phyloP scores from a whole-genome alignment of 2,888 invertebrate genomes.

The Malacosoma neustria region DNA sequence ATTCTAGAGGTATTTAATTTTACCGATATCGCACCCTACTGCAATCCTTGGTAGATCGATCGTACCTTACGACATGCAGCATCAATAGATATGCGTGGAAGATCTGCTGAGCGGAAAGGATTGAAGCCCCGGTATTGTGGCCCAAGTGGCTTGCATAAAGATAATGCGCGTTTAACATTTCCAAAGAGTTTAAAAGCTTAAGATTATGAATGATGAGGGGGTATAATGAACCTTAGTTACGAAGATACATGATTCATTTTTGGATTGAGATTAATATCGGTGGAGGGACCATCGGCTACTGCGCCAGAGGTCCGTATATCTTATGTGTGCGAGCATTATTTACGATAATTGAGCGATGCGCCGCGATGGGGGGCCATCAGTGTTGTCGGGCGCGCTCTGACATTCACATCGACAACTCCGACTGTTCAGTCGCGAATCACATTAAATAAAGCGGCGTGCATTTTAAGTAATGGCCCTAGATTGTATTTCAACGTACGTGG shows the following conservation, averaged over 20 bases:
- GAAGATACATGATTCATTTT: conserved; percentile 30
- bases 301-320: conserved; percentile 65
- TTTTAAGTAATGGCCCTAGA: conserved; percentile 74
- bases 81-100: conserved; percentile 62
- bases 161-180: conserved; percentile 66
- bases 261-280: conserved; percentile 24
- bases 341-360: conserved; percentile 76
- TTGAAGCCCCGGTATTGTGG: conserved; percentile 63
- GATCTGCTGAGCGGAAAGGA: conserved; percentile 56
- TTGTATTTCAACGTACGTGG: conserved; percentile 71
- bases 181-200: conserved; percentile 44
- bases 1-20: too few species aligned
- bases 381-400: conserved; percentile 69
- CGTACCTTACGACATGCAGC: conserved; percentile 52
- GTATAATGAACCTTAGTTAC: conserved; percentile 30
- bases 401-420: conserved; percentile 72
- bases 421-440: conserved; percentile 72
- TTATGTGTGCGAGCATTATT: conserved; percentile 74
- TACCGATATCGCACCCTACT: too few species aligned
- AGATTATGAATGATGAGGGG: conserved; percentile 24
- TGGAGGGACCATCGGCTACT: conserved; percentile 60
- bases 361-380: conserved; percentile 74
- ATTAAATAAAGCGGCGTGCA: conserved; percentile 72
- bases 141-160: conserved; percentile 73
- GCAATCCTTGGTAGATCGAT: too few species aligned